Evolutionary conservation across 2,888 invertebrate species (phyloP).

Genomic region (Oegoconia quadripuncta): DNA sequence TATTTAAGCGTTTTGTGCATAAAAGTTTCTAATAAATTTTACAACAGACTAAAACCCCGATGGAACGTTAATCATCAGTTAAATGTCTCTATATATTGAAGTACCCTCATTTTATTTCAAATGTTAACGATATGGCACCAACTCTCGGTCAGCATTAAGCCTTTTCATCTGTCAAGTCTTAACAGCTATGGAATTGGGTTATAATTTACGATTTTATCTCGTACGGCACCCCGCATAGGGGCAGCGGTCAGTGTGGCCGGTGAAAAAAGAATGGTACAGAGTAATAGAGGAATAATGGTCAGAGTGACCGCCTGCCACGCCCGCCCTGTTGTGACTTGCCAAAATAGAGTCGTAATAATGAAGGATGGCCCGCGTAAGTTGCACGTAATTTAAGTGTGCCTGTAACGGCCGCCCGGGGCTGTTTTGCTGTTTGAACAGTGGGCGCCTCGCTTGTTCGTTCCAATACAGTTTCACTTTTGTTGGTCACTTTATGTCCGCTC

Average conservation of each 20-base stretch:
- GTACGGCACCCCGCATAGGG: constrained; percentile 67
- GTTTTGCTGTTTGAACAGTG: constrained; percentile 49
- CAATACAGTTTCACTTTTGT: constrained; percentile 69
- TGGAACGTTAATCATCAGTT: constrained; percentile 55
- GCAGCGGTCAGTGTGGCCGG: constrained; percentile 57
- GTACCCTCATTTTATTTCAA: constrained; percentile 66
- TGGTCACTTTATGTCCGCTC: constrained; percentile 58
- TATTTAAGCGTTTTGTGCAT: no score
- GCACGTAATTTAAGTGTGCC: constrained; percentile 66
- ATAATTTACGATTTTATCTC: constrained; percentile 79
- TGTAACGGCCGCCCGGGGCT: constrained; percentile 53
- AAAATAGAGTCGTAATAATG: constrained; percentile 76
- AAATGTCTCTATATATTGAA: constrained; percentile 56
- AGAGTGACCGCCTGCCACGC: constrained; percentile 58
- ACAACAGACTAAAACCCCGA: no score
- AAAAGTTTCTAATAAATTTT: no score
- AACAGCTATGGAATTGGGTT: constrained; percentile 76
- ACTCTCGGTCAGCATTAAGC: constrained; percentile 59
- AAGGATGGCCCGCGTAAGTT: constrained; percentile 71
- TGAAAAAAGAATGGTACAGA: constrained; percentile 60
- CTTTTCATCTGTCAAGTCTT: constrained; percentile 78
- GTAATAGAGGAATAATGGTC: constrained; percentile 62
- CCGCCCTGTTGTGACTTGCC: constrained; percentile 72
- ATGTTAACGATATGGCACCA: constrained; percentile 68
- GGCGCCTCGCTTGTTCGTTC: constrained; percentile 49